phyloP scores from a whole-genome alignment of 1,140 invertebrate genomes.

The Drosophila pseudoobscura region DNA sequence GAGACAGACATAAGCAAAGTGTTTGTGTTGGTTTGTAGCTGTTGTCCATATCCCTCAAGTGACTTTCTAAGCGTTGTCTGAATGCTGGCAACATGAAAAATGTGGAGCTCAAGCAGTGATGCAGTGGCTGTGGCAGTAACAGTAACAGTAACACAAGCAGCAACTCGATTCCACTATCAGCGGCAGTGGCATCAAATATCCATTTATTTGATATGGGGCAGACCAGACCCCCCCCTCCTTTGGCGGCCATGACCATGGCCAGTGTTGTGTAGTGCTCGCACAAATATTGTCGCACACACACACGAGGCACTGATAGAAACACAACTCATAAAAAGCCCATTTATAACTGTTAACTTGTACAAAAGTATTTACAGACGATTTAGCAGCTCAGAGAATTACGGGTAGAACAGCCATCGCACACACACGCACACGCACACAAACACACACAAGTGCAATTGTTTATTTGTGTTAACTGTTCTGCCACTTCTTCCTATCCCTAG shows the following conservation, averaged over 20 bases:
- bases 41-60: slow-evolving; percentile 50
- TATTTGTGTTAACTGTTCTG: slow-evolving; percentile 59
- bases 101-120: slow-evolving; percentile 63
- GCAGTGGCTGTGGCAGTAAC: slow-evolving; percentile 38
- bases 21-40: slow-evolving; percentile 33
- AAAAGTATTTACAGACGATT: slow-evolving; percentile 81
- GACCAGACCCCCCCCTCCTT: not conserved
- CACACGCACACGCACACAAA: no score
- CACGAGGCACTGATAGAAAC: no score
- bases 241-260: slow-evolving; percentile 19
- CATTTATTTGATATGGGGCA: slow-evolving; percentile 59
- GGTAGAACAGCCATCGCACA: slow-evolving; percentile 24
- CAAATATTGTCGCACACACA: slow-evolving; percentile 65
- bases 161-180: slow-evolving; percentile 34
- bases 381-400: slow-evolving; percentile 75
- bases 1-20: slow-evolving; percentile 43
- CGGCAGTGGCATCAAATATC: slow-evolving; percentile 39
- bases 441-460: slow-evolving; percentile 68
- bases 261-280: slow-evolving; percentile 39
- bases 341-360: slow-evolving; percentile 82
- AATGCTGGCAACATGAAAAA: slow-evolving; percentile 73
- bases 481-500: not conserved
- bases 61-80: slow-evolving; percentile 57
- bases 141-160: not conserved
- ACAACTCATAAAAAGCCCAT: slow-evolving; percentile 79